Evolutionary conservation across 2,113 vertebrate species (phyloP).

Genomic region (Lepus timidus): DNA sequence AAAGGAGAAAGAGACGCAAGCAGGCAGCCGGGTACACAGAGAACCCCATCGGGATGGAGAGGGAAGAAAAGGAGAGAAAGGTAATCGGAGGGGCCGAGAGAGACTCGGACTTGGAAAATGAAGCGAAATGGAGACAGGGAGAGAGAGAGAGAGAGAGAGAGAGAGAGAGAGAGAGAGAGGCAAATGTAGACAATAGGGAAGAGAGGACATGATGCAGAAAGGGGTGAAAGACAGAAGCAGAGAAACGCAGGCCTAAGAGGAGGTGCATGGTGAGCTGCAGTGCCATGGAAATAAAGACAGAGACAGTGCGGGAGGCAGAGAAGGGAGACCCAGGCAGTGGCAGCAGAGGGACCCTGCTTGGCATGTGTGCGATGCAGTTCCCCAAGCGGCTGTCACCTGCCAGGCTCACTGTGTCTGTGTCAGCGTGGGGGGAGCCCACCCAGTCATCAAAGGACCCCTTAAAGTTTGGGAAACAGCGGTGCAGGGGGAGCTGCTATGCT

Average conservation of each 20-base stretch:
- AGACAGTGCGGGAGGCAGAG: neutral
- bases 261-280: neutral
- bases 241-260: neutral
- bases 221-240: neutral
- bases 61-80: neutral
- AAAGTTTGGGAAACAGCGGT: neutral
- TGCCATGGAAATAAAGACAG: neutral
- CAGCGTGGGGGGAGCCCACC: neutral
- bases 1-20: neutral
- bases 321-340: neutral
- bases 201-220: too few relatives aligned
- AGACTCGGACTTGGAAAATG: neutral
- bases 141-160: constrained; percentile 9
- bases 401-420: neutral
- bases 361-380: neutral
- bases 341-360: too few relatives aligned
- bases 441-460: neutral
- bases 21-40: neutral
- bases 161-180: constrained; percentile 10
- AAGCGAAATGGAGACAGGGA: neutral
- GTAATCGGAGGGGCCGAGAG: neutral
- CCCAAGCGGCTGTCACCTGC: neutral
- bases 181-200: neutral
- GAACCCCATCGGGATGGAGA: neutral
- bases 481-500: neutral